phyloP scores from a whole-genome alignment of 2,797 vertebrate species.

The Pseudotriccus pelzelni region DNA sequence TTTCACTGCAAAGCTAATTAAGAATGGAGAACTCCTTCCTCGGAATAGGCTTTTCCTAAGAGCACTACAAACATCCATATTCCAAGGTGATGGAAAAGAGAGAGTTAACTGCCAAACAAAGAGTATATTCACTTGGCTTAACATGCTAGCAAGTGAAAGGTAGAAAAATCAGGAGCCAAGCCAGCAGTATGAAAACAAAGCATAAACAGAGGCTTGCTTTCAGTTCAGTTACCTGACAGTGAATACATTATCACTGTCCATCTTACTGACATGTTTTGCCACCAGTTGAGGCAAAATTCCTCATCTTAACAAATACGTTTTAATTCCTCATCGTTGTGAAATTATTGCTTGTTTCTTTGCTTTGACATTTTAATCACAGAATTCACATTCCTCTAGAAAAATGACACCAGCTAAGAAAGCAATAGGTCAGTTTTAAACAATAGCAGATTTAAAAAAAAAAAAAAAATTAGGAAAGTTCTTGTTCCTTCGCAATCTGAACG shows the following conservation, averaged over 20 bases:
- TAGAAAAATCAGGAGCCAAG: background rate
- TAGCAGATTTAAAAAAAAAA: background rate
- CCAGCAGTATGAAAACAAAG: background rate
- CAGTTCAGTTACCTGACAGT: background rate
- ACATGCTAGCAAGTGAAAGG: background rate
- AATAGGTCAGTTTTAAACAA: slow-evolving; percentile 7
- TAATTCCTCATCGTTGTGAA: rapidly evolving
- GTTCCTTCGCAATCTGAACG: background rate
- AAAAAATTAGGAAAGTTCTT: background rate
- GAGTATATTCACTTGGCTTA: background rate
- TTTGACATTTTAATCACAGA: background rate
- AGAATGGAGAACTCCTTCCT: background rate
- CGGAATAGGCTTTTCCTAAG: background rate
- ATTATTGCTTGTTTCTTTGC: background rate
- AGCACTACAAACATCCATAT: background rate
- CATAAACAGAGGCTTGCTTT: background rate
- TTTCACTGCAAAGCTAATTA: background rate
- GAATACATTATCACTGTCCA: background rate
- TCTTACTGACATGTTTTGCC: background rate
- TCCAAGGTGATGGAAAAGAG: background rate
- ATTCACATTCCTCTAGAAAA: background rate
- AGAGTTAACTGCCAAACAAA: background rate
- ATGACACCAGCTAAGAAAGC: background rate
- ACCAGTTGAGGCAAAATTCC: background rate
- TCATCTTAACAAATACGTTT: background rate